Percentiles rank a stretch among this genome's conserved stretches.
phyloP scores from a whole-genome alignment of 2,113 vertebrate species.

The Hippoglossus stenolepis region DNA sequence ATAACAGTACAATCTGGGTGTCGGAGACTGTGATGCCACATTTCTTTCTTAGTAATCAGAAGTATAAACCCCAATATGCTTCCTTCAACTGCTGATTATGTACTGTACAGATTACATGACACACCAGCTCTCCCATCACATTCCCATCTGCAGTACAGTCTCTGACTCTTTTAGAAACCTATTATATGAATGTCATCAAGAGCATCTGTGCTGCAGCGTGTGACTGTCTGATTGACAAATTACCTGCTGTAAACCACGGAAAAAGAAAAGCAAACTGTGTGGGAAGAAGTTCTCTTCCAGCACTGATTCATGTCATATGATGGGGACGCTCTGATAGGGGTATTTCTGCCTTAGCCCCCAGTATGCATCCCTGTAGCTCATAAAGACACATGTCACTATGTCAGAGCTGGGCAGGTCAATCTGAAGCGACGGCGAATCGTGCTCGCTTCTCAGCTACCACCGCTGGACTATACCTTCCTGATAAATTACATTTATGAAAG shows the following conservation, averaged over 20 bases:
- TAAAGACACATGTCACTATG: slow-evolving; percentile 66
- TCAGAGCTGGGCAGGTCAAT: slow-evolving; percentile 67
- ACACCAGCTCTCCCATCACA: slow-evolving; percentile 17
- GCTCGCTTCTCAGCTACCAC: slow-evolving; percentile 41
- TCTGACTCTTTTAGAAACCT: slow-evolving; percentile 42
- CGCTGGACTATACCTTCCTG: slow-evolving; percentile 54
- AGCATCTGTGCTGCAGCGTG: slow-evolving; percentile 29
- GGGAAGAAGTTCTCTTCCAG: slow-evolving; percentile 50
- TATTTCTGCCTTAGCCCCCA: slow-evolving; percentile 61
- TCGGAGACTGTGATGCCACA: too few species aligned
- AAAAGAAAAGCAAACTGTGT: slow-evolving; percentile 36
- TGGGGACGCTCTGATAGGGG: slow-evolving; percentile 49
- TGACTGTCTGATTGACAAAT: slow-evolving; percentile 69
- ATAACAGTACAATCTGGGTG: too few species aligned
- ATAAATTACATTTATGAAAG: slow-evolving; percentile 84
- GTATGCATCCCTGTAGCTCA: slow-evolving; percentile 63
- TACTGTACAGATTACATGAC: slow-evolving; percentile 10
- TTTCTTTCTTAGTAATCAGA: neutral
- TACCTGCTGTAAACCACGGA: slow-evolving; percentile 54
- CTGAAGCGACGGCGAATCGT: slow-evolving; percentile 29
- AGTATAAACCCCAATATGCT: neutral
- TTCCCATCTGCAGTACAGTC: slow-evolving; percentile 25
- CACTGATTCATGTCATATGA: slow-evolving; percentile 78
- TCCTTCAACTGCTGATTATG: slow-evolving; percentile 1
- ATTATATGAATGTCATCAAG: slow-evolving; percentile 56